Percentiles rank a stretch among this genome's conserved stretches.
phyloP scores from a whole-genome alignment of 1,140 invertebrate species.

The Proctacanthus coquilletti region DNA sequence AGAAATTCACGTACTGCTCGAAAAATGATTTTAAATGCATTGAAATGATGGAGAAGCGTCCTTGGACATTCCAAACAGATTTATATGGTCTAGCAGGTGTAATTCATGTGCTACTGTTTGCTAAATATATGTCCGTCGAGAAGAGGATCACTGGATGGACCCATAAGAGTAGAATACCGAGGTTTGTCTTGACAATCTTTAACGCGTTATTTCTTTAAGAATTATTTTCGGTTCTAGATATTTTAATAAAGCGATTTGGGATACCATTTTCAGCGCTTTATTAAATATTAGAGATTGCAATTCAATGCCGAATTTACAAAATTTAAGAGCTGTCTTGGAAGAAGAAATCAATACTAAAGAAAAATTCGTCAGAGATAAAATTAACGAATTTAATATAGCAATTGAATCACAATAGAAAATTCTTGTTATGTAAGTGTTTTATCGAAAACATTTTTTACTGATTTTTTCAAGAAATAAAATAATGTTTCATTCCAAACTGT shows the following conservation, averaged over 20 bases:
- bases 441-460: too few relatives aligned
- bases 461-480: too few relatives aligned
- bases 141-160: slow-evolving; percentile 31
- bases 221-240: slow-evolving; percentile 34
- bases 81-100: slow-evolving; percentile 74
- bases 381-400: slow-evolving; percentile 10
- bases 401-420: not conserved
- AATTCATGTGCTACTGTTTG: slow-evolving; percentile 71
- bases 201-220: slow-evolving; percentile 2
- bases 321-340: slow-evolving; percentile 43
- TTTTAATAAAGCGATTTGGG: slow-evolving; percentile 45
- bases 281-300: slow-evolving; percentile 54
- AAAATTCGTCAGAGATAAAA: slow-evolving; percentile 16
- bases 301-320: slow-evolving; percentile 45
- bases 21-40: slow-evolving; percentile 63
- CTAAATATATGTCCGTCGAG: slow-evolving; percentile 71
- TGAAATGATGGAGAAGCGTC: slow-evolving; percentile 71
- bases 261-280: slow-evolving; percentile 45
- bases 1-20: slow-evolving; percentile 53
- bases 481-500: too few relatives aligned
- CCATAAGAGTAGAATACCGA: slow-evolving; percentile 20
- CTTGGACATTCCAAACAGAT: slow-evolving; percentile 90
- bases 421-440: too few relatives aligned
- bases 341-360: slow-evolving; percentile 37
- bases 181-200: slow-evolving; percentile 1